Conservation (phyloP, 2,888 invertebrate species). For the Hirtodrosophila histrioides region DNA sequence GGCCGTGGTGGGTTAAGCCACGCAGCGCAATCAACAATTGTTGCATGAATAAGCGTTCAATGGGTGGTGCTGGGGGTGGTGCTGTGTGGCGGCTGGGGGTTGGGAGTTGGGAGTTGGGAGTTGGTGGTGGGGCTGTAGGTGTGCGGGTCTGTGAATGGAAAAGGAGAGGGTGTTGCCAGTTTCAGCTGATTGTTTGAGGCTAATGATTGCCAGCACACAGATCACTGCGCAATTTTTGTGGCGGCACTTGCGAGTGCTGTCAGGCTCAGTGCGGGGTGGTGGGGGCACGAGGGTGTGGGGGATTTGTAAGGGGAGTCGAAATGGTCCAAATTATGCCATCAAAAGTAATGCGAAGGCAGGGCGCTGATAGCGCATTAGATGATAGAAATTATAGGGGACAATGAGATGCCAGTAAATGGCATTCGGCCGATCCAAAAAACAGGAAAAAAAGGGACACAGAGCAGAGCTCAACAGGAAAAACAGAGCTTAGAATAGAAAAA, state of each 20-base stretch:
- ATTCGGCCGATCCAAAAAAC: slow-evolving; percentile 14
- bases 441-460: not conserved
- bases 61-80: not conserved
- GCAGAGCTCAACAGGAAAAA: not conserved
- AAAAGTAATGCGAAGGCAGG: slow-evolving; percentile 60
- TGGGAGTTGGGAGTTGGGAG: too few relatives aligned
- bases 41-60: slow-evolving; percentile 69
- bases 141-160: not conserved
- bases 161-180: not conserved
- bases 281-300: not conserved
- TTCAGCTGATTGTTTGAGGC: slow-evolving; percentile 54
- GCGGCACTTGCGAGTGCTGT: not conserved
- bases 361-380: slow-evolving; percentile 35
- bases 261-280: not conserved
- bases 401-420: slow-evolving; percentile 28
- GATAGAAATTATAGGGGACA: slow-evolving; percentile 43
- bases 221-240: slow-evolving; percentile 70
- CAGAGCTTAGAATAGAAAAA: not conserved
- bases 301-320: not conserved
- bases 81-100: not conserved
- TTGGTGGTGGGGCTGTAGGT: not conserved
- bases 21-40: slow-evolving; percentile 72
- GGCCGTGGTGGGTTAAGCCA: slow-evolving; percentile 22
- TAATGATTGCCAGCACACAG: slow-evolving; percentile 76
- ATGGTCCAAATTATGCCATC: slow-evolving; percentile 73